These are phyloP conservation scores for Drosophila parvula DNA, from an alignment of 1,140 invertebrate species.

Conservation along the genomic window DNA sequence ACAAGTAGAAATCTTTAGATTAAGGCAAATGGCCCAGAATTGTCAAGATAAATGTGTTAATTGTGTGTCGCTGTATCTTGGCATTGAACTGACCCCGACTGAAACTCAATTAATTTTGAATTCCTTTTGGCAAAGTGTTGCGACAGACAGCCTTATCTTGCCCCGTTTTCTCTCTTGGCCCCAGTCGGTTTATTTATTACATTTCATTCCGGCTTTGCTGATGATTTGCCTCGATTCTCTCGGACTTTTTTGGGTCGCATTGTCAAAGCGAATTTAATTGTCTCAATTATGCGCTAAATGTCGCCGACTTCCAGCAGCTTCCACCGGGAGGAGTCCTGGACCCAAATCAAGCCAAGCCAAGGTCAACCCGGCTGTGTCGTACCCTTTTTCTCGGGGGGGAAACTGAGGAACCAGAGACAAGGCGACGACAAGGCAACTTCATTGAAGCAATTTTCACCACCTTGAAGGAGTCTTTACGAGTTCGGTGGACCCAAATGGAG, in stretches of 20 bases:
- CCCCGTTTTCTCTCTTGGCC: background rate
- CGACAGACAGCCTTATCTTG: slow-evolving; percentile 22
- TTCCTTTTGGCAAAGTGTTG: slow-evolving; percentile 41
- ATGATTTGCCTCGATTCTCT: slow-evolving; percentile 66
- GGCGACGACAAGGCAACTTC: slow-evolving; percentile 44
- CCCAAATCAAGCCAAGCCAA: slow-evolving; percentile 69
- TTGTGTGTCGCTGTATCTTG: slow-evolving; percentile 15
- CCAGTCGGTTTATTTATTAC: slow-evolving; percentile 65
- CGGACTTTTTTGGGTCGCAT: slow-evolving; percentile 47
- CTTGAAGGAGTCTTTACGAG: slow-evolving; percentile 27
- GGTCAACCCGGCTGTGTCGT: slow-evolving; percentile 37
- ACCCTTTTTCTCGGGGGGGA: slow-evolving; percentile 18
- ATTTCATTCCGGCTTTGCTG: slow-evolving; percentile 56
- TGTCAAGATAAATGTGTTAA: slow-evolving; percentile 40
- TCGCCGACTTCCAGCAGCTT: slow-evolving; percentile 45
- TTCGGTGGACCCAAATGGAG: slow-evolving; percentile 18
- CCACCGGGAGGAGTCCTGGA: slow-evolving; percentile 18
- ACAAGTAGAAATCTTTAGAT: slow-evolving; percentile 18
- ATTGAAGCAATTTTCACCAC: slow-evolving; percentile 64
- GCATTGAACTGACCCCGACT: slow-evolving; percentile 39
- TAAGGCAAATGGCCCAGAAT: slow-evolving; percentile 38
- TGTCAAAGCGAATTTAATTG: slow-evolving; percentile 82
- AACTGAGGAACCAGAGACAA: slow-evolving; percentile 14
- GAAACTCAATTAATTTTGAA: slow-evolving; percentile 48
- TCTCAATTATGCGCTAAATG: slow-evolving; percentile 79